phyloP scores from a whole-genome alignment of 2,888 invertebrate genomes.

The Litoditis marina region DNA sequence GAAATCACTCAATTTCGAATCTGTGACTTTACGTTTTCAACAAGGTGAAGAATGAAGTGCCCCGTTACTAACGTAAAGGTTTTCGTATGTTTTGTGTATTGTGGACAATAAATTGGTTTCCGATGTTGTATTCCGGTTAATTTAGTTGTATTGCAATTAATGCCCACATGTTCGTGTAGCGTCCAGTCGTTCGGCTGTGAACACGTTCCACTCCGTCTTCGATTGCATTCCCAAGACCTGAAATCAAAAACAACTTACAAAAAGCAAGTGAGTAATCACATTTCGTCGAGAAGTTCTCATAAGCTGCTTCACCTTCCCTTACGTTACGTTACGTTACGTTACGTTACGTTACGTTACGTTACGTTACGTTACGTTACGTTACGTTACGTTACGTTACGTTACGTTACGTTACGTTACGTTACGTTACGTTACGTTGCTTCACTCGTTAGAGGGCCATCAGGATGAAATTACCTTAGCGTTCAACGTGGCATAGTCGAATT shows the following conservation, averaged over 20 bases:
- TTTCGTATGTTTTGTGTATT: too few relatives aligned
- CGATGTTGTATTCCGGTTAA: too few relatives aligned
- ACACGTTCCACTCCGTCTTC: slow-evolving; percentile 42
- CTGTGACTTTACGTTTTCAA: too few relatives aligned
- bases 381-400: neutral
- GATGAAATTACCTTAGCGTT: slow-evolving; percentile 50
- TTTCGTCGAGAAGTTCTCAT: too few relatives aligned
- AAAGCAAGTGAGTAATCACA: too few relatives aligned
- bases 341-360: neutral
- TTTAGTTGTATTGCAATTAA: too few relatives aligned
- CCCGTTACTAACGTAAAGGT: too few relatives aligned
- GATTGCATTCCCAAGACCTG: slow-evolving; percentile 28
- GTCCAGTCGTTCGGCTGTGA: slow-evolving; percentile 48
- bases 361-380: neutral
- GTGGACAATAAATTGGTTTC: too few relatives aligned
- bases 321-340: neutral
- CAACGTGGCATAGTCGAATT: slow-evolving; percentile 49
- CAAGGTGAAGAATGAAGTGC: too few relatives aligned
- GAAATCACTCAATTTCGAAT: too few relatives aligned
- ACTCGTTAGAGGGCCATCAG: neutral
- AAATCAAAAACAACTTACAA: neutral
- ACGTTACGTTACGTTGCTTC: neutral
- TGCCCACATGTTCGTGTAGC: slow-evolving; percentile 53
- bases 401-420: neutral
- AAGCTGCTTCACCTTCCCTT: neutral